A percentile compares a stretch with the other conserved stretches of the same genome.
Conservation (phyloP, 1,140 invertebrate species). For the Trypoxylus dichotomus region DNA sequence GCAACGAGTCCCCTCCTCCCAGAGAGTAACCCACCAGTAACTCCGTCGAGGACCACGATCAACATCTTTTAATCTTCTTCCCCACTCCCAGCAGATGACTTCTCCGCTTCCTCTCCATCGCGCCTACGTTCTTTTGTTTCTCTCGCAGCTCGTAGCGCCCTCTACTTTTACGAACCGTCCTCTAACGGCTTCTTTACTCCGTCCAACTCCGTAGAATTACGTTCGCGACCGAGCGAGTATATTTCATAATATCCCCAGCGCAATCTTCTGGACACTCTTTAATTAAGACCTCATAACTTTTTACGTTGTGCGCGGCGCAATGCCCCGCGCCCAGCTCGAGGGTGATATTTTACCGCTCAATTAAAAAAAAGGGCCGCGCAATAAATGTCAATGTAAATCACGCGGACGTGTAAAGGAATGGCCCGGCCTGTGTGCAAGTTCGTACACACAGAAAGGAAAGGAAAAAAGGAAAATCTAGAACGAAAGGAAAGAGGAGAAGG, state of each 20-base stretch:
- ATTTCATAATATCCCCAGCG: conserved; percentile 19
- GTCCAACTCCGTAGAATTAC: background rate
- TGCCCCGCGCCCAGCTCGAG: conserved; percentile 6
- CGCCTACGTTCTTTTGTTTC: no score
- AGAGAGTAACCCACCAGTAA: no score
- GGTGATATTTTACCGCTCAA: conserved; percentile 39
- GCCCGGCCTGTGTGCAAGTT: background rate
- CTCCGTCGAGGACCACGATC: no score
- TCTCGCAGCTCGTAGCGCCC: no score
- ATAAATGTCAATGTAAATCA: conserved; percentile 43
- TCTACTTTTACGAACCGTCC: no score
- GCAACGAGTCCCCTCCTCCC: no score
- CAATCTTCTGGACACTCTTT: conserved; percentile 28
- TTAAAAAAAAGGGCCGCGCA: conserved; percentile 36
- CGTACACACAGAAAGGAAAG: background rate
- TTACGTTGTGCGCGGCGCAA: background rate
- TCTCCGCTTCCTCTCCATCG: no score
- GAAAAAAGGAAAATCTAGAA: no score
- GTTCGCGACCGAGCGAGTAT: background rate
- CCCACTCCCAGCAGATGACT: no score
- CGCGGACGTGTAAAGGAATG: conserved; percentile 26
- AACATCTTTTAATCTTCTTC: no score
- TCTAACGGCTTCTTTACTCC: no score
- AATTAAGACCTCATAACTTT: conserved; percentile 40
- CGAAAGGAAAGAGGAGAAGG: no score